Evolutionary conservation across 2,113 vertebrate genomes (phyloP).

Genomic region (Zosterops lateralis): DNA sequence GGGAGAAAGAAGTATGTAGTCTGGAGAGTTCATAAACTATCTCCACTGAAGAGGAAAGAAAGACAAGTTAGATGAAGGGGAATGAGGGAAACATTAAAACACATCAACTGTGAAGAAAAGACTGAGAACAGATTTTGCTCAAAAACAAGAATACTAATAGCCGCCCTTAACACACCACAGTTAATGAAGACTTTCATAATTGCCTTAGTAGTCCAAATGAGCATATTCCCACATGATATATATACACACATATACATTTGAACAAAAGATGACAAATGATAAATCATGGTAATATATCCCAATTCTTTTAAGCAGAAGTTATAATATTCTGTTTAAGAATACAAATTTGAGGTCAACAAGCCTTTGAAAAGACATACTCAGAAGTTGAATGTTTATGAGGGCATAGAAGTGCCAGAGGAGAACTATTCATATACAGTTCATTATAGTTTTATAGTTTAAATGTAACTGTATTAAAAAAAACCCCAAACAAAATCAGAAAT

Average conservation of each 20-base stretch:
- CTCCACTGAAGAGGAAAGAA: slow-evolving; percentile 38
- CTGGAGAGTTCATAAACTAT: slow-evolving; percentile 29
- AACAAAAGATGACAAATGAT: background rate
- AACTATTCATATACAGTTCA: background rate
- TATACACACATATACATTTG: background rate
- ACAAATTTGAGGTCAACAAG: background rate
- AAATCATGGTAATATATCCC: background rate
- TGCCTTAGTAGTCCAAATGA: background rate
- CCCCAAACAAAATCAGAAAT: background rate
- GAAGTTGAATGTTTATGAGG: background rate
- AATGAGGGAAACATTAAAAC: background rate
- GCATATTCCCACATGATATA: background rate
- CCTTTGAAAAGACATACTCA: background rate
- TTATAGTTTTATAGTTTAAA: background rate
- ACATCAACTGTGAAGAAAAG: slow-evolving; percentile 3
- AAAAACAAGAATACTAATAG: background rate
- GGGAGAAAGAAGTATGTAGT: slow-evolving; percentile 3
- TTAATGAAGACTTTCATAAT: background rate
- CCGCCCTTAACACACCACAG: background rate
- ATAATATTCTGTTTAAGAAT: background rate
- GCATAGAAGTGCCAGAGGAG: background rate
- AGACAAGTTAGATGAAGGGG: slow-evolving; percentile 11
- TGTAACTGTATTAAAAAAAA: background rate
- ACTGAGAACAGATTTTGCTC: background rate
- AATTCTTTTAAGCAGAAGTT: background rate